Percentiles rank a stretch among this genome's conserved stretches.
Evolutionary conservation across 1,140 invertebrate genomes (phyloP).

Genomic region (Drosophila kurseongensis): DNA sequence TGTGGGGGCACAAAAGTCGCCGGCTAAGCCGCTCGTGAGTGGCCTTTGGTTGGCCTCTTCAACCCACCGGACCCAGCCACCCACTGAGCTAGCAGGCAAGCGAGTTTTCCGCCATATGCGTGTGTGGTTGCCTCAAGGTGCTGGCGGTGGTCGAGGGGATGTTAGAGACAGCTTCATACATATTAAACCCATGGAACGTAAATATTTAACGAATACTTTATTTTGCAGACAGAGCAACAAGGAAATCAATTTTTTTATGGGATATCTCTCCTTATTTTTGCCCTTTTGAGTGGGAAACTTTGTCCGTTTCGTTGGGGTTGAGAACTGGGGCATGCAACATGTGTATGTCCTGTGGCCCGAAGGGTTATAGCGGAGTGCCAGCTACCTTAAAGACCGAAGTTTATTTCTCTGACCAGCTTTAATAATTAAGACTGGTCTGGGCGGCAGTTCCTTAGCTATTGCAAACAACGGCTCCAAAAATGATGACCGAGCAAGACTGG

Average conservation of each 20-base stretch:
- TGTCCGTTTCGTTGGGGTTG: constrained; percentile 10
- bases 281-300: constrained; percentile 59
- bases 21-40: constrained; percentile 53
- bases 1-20: constrained; percentile 42
- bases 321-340: constrained; percentile 59
- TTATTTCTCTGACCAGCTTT: constrained; percentile 18
- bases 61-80: neutral
- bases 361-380: neutral
- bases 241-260: constrained; percentile 53
- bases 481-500: constrained; percentile 26
- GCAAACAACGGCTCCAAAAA: neutral
- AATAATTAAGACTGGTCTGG: constrained; percentile 34
- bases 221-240: constrained; percentile 46
- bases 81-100: neutral
- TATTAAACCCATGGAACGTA: constrained; percentile 75
- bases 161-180: constrained; percentile 34
- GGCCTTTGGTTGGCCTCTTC: constrained; percentile 52
- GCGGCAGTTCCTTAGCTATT: constrained; percentile 15
- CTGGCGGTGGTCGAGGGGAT: neutral
- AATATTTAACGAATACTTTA: constrained; percentile 80
- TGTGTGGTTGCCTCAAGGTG: constrained; percentile 48
- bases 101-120: constrained; percentile 21
- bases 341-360: constrained; percentile 33
- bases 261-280: constrained; percentile 22
- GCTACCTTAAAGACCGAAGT: constrained; percentile 1